These are phyloP conservation scores for Poeciliopsis paucimaculata DNA, from an alignment of 2,797 vertebrate species.

Conservation along the genomic window DNA sequence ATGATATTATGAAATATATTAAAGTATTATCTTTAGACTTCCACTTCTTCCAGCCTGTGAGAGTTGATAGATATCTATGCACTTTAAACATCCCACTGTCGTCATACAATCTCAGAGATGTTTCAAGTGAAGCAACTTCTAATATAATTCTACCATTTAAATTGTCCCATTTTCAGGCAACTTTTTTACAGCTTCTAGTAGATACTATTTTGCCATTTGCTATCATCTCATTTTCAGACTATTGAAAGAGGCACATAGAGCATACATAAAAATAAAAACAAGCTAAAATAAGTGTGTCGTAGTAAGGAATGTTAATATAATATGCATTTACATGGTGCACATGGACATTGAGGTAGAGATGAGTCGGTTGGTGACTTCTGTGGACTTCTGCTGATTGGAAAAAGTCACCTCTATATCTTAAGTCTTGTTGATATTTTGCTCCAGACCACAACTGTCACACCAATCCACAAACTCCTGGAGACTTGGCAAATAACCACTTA, in stretches of 20 bases:
- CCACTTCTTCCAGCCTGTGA: neutral
- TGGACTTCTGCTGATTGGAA: neutral
- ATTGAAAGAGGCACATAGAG: too few relatives aligned
- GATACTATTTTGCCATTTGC: neutral
- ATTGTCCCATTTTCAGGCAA: neutral
- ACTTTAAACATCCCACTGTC: neutral
- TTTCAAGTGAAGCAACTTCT: neutral
- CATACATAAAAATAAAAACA: too few relatives aligned
- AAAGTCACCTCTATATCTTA: neutral
- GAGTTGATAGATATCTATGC: neutral
- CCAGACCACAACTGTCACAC: neutral
- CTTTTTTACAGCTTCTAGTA: neutral
- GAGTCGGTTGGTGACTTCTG: neutral
- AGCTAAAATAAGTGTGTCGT: too few relatives aligned
- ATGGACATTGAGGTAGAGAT: too few relatives aligned
- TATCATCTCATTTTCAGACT: neutral
- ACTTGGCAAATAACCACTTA: neutral
- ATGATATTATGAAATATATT: neutral
- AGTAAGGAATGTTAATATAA: too few relatives aligned
- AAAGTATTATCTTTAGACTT: neutral
- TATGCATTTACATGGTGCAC: too few relatives aligned
- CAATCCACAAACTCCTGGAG: neutral
- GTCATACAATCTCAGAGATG: neutral
- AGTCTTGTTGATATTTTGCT: neutral
- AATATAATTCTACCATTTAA: neutral